phyloP scores from a whole-genome alignment of 2,888 invertebrate genomes.

The Acanthococcus lagerstroemiae region DNA sequence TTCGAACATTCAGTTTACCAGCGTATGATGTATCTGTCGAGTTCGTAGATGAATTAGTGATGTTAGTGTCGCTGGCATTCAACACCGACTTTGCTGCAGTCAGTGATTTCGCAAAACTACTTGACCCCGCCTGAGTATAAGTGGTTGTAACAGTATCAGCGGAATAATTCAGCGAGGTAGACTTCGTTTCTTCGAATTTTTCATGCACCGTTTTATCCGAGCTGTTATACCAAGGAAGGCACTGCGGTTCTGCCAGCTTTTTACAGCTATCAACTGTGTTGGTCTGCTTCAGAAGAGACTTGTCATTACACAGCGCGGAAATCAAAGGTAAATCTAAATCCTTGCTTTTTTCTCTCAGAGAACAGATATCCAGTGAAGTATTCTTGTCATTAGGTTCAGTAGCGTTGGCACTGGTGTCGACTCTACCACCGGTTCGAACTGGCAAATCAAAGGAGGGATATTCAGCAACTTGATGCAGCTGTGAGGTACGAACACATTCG shows the following conservation, averaged over 20 bases:
- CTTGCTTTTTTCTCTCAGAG: conserved; percentile 76
- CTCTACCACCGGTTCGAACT: background rate
- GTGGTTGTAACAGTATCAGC: background rate
- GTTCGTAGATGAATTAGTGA: background rate
- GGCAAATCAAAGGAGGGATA: background rate
- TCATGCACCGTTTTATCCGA: background rate
- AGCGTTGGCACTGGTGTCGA: background rate
- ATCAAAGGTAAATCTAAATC: conserved; percentile 84
- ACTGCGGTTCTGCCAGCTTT: background rate
- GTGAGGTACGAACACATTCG: conserved; percentile 13
- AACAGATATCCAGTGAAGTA: conserved; percentile 61
- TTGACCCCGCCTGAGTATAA: no score
- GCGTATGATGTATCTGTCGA: background rate
- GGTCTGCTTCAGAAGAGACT: conserved; percentile 76
- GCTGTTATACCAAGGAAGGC: conserved; percentile 6
- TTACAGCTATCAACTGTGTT: conserved; percentile 48
- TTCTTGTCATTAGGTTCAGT: no score
- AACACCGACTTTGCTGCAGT: background rate
- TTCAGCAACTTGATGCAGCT: background rate
- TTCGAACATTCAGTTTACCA: background rate
- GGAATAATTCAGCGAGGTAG: background rate
- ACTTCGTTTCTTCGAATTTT: background rate
- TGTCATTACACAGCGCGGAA: conserved; percentile 86
- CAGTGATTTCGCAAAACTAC: background rate
- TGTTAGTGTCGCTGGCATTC: background rate